Conservation (phyloP, 2,113 vertebrate species). For the Oceanodroma tethys region DNA sequence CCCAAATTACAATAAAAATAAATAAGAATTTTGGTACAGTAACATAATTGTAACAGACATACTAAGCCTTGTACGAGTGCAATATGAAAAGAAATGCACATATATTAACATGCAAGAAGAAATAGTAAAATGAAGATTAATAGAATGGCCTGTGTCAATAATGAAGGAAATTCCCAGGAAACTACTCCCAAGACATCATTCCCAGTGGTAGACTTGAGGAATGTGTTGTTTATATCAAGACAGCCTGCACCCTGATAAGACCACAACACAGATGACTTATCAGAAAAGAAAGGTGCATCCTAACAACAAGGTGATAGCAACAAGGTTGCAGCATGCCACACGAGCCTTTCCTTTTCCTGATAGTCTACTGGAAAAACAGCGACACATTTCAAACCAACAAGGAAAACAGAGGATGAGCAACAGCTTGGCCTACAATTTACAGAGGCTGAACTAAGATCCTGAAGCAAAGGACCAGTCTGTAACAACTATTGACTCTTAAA, state of each 20-base stretch:
- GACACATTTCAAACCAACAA: neutral
- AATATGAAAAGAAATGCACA: neutral
- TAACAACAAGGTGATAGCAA: neutral
- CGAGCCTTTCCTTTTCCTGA: neutral
- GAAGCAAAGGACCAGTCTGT: neutral
- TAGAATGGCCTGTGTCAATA: neutral
- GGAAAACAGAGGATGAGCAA: neutral
- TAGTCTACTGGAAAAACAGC: neutral
- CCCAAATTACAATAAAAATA: neutral
- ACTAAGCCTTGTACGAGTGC: neutral
- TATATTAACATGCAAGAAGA: neutral
- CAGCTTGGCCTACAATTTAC: neutral
- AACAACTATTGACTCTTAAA: neutral
- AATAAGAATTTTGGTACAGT: neutral
- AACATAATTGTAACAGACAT: neutral
- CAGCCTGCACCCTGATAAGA: neutral
- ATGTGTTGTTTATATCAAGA: neutral
- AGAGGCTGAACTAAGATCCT: neutral
- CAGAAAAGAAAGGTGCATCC: neutral
- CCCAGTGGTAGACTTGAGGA: neutral
- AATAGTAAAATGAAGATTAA: neutral
- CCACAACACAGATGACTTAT: neutral
- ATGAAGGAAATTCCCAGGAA: neutral
- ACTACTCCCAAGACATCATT: neutral
- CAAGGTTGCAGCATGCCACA: accelerated